These are phyloP conservation scores for Akabosia matsudoensis DNA, from an alignment of 1,140 invertebrate species.

Conservation along the genomic window DNA sequence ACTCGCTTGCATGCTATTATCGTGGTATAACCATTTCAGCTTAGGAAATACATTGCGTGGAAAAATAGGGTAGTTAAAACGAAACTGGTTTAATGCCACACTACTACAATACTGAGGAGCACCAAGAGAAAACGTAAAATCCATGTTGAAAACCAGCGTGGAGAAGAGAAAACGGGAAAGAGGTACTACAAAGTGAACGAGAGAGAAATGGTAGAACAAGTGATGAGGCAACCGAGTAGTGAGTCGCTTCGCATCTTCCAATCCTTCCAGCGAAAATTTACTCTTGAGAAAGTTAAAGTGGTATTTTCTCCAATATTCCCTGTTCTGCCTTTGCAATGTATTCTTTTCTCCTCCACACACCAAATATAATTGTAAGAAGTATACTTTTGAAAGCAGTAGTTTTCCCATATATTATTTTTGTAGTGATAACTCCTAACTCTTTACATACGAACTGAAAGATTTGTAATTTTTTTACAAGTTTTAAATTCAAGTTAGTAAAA, in stretches of 20 bases:
- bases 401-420: no score
- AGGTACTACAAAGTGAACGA: neutral
- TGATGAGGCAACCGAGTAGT: neutral
- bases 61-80: neutral
- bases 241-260: neutral
- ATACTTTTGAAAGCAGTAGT: neutral
- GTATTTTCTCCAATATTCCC: neutral
- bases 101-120: no score
- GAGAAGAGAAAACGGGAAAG: neutral
- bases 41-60: neutral
- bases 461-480: no score
- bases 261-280: neutral
- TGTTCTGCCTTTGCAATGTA: neutral
- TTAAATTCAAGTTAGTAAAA: no score
- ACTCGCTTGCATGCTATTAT: neutral
- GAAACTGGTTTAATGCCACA: neutral
- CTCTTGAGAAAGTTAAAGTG: neutral
- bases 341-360: neutral
- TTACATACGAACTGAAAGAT: no score
- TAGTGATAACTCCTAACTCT: no score
- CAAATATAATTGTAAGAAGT: neutral
- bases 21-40: neutral
- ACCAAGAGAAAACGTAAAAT: no score
- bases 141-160: neutral
- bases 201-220: neutral